These are phyloP conservation scores for Cathartes aura DNA, from an alignment of 2,113 vertebrate species.

Conservation along the genomic window DNA sequence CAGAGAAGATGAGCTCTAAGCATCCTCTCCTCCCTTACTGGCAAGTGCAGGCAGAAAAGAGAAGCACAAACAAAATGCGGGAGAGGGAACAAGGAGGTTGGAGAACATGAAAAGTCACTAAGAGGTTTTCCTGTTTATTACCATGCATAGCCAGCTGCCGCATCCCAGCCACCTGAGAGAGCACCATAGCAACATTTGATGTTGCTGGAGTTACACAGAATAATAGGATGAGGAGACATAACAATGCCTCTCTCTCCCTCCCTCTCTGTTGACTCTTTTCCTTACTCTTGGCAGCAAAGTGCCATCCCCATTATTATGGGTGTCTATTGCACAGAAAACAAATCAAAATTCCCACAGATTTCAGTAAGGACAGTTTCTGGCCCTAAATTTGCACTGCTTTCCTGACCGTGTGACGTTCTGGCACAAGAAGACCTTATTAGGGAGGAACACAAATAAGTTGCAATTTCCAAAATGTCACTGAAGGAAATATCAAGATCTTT, in stretches of 20 bases:
- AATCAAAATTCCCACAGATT: background rate
- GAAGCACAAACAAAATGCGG: background rate
- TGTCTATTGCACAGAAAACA: background rate
- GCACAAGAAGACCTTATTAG: background rate
- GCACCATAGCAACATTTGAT: constrained; percentile 78
- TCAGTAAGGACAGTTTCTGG: background rate
- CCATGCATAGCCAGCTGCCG: constrained; percentile 59
- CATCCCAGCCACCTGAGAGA: constrained; percentile 73
- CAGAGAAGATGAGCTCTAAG: background rate
- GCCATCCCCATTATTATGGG: background rate
- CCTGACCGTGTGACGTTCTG: background rate
- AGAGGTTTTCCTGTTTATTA: constrained; percentile 64
- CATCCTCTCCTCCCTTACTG: background rate
- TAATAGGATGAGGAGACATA: background rate
- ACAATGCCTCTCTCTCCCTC: background rate
- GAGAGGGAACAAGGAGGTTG: background rate
- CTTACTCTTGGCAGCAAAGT: background rate
- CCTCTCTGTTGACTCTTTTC: background rate
- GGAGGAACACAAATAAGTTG: background rate
- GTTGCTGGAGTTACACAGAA: constrained; percentile 51
- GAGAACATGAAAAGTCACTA: background rate
- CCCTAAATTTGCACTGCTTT: background rate
- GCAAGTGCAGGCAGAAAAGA: background rate
- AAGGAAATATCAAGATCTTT: background rate
- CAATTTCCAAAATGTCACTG: background rate